Percentiles rank a stretch among this genome's conserved stretches.
phyloP scores from a whole-genome alignment of 2,888 invertebrate species.

The Cosmia trapezina region DNA sequence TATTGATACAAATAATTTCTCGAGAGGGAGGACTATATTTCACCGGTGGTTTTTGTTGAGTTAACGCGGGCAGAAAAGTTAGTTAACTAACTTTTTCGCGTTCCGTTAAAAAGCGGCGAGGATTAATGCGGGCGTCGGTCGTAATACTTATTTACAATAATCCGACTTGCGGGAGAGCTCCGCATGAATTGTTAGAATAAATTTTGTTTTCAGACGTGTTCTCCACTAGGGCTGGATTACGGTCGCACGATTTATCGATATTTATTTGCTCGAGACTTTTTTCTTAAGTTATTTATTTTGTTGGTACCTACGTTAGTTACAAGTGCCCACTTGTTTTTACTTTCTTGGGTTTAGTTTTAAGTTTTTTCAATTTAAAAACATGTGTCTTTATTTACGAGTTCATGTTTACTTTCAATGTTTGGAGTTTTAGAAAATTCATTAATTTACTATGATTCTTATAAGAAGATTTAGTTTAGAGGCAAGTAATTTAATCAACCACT shows the following conservation, averaged over 20 bases:
- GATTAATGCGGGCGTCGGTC: conserved; percentile 86
- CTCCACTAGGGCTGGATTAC: conserved; percentile 72
- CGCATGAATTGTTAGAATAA: conserved; percentile 86
- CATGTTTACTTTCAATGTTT: neutral
- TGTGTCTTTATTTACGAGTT: conserved; percentile 11
- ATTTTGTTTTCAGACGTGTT: conserved; percentile 82
- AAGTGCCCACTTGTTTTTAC: conserved; percentile 44
- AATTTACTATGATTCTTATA: neutral
- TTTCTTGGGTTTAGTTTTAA: conserved; percentile 26
- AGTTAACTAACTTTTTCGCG: conserved; percentile 86
- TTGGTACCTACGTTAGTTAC: conserved; percentile 23
- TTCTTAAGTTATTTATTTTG: conserved; percentile 38
- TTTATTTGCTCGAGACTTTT: conserved; percentile 52
- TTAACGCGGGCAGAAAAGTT: conserved; percentile 78
- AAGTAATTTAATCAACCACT: neutral
- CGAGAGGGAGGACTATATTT: conserved; percentile 83
- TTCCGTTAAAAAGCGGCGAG: conserved; percentile 85
- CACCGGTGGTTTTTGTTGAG: conserved; percentile 79
- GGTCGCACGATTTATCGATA: conserved; percentile 55
- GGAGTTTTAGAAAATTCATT: neutral
- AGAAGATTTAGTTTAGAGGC: neutral
- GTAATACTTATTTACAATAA: conserved; percentile 90
- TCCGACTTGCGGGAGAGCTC: conserved; percentile 84
- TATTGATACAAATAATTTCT: conserved; percentile 89
- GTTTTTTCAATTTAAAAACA: conserved; percentile 26